These are phyloP conservation scores for Caenorhabditis sp. DNA, from an alignment of 2,888 invertebrate species.

Conservation along the genomic window DNA sequence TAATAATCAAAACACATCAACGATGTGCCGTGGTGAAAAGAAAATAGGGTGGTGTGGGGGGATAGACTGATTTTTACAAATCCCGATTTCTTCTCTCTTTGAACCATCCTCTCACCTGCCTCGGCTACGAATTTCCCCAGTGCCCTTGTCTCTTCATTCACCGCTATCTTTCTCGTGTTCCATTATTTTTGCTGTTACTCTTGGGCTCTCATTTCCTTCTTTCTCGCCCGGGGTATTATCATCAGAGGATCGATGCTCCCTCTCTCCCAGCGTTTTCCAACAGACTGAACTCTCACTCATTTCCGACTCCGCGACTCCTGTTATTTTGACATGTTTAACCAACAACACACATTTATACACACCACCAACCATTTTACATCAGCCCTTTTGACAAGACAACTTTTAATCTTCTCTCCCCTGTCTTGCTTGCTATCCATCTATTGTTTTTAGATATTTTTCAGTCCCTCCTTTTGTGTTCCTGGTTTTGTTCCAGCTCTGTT, in stretches of 20 bases:
- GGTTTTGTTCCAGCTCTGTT: slow-evolving; percentile 5
- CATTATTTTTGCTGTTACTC: slow-evolving; percentile 60
- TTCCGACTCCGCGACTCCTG: slow-evolving; percentile 26
- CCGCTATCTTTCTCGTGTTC: slow-evolving; percentile 48
- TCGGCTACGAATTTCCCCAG: slow-evolving; percentile 39
- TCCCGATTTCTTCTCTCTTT: slow-evolving; percentile 41
- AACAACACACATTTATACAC: slow-evolving; percentile 53
- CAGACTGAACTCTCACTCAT: slow-evolving; percentile 51
- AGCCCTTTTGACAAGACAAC: slow-evolving; percentile 62
- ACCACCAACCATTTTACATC: slow-evolving; percentile 43
- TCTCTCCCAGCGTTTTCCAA: slow-evolving; percentile 18
- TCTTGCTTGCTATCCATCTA: slow-evolving; percentile 18
- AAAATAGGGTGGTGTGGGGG: not conserved
- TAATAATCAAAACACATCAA: slow-evolving; percentile 64
- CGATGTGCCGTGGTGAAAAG: slow-evolving; percentile 16
- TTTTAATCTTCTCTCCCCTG: slow-evolving; percentile 47
- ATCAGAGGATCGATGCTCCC: slow-evolving; percentile 47
- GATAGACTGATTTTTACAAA: slow-evolving; percentile 57
- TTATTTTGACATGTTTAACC: slow-evolving; percentile 64
- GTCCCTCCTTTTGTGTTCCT: not conserved
- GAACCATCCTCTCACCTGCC: slow-evolving; percentile 60
- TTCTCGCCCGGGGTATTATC: slow-evolving; percentile 55
- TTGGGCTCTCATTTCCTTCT: slow-evolving; percentile 58
- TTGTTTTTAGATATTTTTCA: slow-evolving; percentile 21
- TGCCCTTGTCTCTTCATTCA: slow-evolving; percentile 47